Evolutionary conservation across 2,113 vertebrate genomes (phyloP).

Genomic region (Nymphicus hollandicus): DNA sequence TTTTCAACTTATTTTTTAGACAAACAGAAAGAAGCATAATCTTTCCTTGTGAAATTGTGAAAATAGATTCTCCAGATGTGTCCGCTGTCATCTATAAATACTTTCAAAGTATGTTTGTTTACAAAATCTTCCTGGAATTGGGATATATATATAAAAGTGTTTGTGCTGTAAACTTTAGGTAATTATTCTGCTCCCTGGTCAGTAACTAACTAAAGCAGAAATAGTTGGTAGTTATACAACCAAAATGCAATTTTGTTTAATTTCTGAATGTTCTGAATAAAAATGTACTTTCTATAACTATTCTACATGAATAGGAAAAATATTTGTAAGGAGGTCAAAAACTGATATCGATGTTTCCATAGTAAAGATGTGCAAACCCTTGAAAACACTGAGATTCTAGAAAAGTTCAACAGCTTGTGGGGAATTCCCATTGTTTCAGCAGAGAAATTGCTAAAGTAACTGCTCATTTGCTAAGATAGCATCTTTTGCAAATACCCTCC

Average conservation of each 20-base stretch:
- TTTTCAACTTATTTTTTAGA: background rate
- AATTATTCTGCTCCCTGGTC: background rate
- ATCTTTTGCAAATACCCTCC: background rate
- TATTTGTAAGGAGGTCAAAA: background rate
- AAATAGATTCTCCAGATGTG: background rate
- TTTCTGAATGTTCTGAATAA: background rate
- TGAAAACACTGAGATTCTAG: background rate
- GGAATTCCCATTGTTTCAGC: background rate
- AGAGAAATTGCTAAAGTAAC: background rate
- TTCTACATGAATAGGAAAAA: background rate
- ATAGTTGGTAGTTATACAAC: background rate
- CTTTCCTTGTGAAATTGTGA: background rate
- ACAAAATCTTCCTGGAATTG: background rate
- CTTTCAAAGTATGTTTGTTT: background rate
- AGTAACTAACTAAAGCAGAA: background rate
- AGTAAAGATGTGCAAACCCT: background rate
- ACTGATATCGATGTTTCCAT: accelerated
- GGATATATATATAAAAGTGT: background rate
- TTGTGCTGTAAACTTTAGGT: background rate
- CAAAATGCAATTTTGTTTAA: background rate
- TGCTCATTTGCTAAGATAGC: background rate
- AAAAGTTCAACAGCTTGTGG: background rate
- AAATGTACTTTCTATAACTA: background rate
- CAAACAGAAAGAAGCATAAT: background rate
- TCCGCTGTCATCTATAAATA: background rate